Evolutionary conservation across 2,113 vertebrate genomes (phyloP).

Genomic region (Geococcyx californianus): DNA sequence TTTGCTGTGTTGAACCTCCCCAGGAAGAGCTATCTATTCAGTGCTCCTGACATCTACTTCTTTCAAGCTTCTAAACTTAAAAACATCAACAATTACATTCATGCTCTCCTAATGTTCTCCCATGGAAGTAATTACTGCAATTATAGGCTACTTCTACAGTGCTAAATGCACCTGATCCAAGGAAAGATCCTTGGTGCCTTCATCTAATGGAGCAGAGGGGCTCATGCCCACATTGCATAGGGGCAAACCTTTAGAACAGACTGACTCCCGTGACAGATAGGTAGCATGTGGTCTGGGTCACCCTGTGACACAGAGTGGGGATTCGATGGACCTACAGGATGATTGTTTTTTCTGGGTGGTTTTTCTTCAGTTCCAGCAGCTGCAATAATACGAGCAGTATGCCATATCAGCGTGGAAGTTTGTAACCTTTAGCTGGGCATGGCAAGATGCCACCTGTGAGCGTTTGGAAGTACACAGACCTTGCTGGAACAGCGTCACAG

Average conservation of each 20-base stretch:
- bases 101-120: neutral
- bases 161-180: neutral
- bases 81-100: neutral
- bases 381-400: neutral
- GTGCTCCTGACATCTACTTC: neutral
- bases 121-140: neutral
- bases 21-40: neutral
- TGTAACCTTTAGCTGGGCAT: neutral
- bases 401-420: rapidly evolving
- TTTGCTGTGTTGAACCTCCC: neutral
- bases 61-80: neutral
- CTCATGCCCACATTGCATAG: neutral
- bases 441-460: neutral
- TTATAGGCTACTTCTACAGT: neutral
- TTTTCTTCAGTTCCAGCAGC: neutral
- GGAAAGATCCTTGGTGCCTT: neutral
- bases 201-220: neutral
- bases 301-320: neutral
- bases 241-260: neutral
- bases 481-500: neutral
- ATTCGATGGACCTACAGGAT: neutral
- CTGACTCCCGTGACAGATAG: no score
- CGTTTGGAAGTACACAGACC: neutral
- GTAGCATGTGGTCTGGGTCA: neutral
- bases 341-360: neutral